These are phyloP conservation scores for Leuciscus waleckii DNA, from an alignment of 2,797 vertebrate genomes.

Conservation along the genomic window DNA sequence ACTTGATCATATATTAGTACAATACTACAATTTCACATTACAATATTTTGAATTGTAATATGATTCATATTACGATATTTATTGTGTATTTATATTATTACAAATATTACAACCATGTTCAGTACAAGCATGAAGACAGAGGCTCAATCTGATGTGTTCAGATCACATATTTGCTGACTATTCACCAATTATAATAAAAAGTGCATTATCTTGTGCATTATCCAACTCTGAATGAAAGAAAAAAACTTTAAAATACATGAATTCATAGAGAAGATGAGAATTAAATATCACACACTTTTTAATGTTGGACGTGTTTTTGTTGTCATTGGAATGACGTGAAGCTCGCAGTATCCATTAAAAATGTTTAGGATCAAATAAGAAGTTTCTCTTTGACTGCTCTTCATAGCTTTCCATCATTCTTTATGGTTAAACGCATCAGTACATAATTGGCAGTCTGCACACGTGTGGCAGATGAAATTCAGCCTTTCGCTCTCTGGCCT, in stretches of 20 bases:
- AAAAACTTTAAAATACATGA: neutral
- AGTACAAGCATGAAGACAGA: too few species aligned
- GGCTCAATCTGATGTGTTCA: too few species aligned
- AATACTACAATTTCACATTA: too few species aligned
- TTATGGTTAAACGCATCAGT: neutral
- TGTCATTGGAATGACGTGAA: neutral
- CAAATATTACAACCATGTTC: too few species aligned
- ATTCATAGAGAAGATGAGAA: neutral
- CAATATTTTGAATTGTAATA: too few species aligned
- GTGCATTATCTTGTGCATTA: too few species aligned
- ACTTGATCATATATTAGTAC: too few species aligned
- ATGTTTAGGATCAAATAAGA: neutral
- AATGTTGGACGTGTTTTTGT: neutral
- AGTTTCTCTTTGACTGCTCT: neutral
- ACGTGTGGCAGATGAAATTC: constrained; percentile 70
- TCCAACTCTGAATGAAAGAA: too few species aligned
- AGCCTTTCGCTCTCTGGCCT: constrained; percentile 65
- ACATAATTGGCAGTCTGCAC: neutral
- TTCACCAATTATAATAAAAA: too few species aligned
- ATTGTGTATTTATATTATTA: too few species aligned
- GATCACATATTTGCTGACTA: too few species aligned
- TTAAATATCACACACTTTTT: neutral
- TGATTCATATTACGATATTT: too few species aligned
- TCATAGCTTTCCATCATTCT: neutral
- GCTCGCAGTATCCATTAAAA: neutral